Base-by-base conservation (phyloP, 2,888 invertebrate genomes). In the Campaea margaritaria region DNA sequence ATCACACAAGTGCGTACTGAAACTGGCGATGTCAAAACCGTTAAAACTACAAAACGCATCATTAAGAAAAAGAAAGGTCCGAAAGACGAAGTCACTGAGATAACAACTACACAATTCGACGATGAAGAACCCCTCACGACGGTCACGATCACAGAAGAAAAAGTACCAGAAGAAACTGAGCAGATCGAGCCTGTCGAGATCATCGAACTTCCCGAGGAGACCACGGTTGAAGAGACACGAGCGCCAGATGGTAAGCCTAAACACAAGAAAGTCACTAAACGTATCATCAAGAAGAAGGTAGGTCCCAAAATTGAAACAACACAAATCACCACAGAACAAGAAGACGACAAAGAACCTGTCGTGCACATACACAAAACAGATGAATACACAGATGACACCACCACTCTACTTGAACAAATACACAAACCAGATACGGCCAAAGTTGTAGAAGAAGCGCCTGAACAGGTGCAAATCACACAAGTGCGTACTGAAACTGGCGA, bases 391-490 rank as follows among this genome's bases (percentile, higher is more conserved):
- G 21, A 21, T 5, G 21, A 21, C 21, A 21, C 21, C 5, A 21
- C 21, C 21, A 21, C 21, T 3, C 21, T 5, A 21, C 21, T 21
- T 21, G 21, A 21, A 5, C 21, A 21, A 21, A 21, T 95, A 42
- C 95, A 95, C 81, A 93, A 93, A 73, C 86, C 92, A 7, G 77
- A 75, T 10, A 62, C 75, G 27, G 70, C 73, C 66, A 71, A 78
- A 66, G 69, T 72, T 39, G 76, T 78, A 36, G 80, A 82, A 49
- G 86, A 87, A n/a, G 79, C 79, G 62, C 89, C 91, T 28, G 86
- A 92, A 69, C 86, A 92, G 65, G 1, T 31, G 10, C 7, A 31
- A 31, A 10, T 31, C 7, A 31, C 31, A 7, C 31, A 9, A 31
- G 58, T 64, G 9, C 50, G 46, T 16, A 51, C 60, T 4, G 58